A percentile compares a stretch with the other conserved stretches of the same genome.
phyloP scores from a whole-genome alignment of 2,888 invertebrate genomes.

The Himalopsyche tibetana region DNA sequence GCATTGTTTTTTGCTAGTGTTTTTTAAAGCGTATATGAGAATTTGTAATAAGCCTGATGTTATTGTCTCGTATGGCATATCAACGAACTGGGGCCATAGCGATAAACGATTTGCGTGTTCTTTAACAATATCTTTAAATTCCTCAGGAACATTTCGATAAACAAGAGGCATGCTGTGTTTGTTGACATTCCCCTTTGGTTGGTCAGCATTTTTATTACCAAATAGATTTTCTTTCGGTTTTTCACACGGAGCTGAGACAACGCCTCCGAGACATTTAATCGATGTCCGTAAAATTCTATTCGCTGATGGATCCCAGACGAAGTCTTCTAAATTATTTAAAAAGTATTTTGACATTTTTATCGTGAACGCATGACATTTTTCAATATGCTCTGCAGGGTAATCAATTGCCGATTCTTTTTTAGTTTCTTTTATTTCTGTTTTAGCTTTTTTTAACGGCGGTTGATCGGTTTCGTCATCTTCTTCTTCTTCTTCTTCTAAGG shows the following conservation, averaged over 20 bases:
- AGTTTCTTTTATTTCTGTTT: conserved; percentile 67
- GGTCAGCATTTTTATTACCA: conserved; percentile 68
- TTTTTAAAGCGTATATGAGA: conserved; percentile 79
- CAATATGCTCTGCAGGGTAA: conserved; percentile 74
- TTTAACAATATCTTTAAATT: conserved; percentile 79
- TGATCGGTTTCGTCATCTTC: conserved; percentile 53
- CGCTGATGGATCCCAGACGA: conserved; percentile 86
- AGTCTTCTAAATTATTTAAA: conserved; percentile 91
- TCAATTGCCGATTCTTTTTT: conserved; percentile 67
- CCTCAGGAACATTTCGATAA: conserved; percentile 77
- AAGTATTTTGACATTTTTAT: conserved; percentile 85
- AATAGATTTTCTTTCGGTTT: conserved; percentile 73
- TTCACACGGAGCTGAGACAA: conserved; percentile 76
- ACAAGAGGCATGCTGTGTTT: conserved; percentile 71
- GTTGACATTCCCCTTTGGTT: conserved; percentile 68
- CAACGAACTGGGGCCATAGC: conserved; percentile 87
- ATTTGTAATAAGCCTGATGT: conserved; percentile 86
- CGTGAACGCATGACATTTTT: conserved; percentile 80
- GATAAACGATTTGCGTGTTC: conserved; percentile 81
- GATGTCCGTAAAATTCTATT: conserved; percentile 86
- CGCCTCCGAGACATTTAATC: conserved; percentile 83
- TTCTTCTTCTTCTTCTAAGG: conserved; percentile 40
- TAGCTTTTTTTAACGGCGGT: conserved; percentile 60
- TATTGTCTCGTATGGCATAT: conserved; percentile 82
- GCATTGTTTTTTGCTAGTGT: conserved; percentile 77